Evolutionary conservation across 2,888 invertebrate species (phyloP).

Genomic region (Epinotia bilunana): DNA sequence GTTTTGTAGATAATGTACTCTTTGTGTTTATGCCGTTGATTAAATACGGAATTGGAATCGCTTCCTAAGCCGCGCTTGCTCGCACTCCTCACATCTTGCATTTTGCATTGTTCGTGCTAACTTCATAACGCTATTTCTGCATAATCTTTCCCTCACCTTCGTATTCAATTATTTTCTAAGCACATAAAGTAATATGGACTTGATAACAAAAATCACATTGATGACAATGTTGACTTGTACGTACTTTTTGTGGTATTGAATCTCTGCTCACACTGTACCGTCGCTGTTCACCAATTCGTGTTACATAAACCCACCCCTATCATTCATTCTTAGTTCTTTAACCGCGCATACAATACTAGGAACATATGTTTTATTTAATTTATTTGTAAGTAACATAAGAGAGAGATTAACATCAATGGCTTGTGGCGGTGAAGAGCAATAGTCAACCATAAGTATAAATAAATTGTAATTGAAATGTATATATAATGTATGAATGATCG

Average conservation of each 20-base stretch:
- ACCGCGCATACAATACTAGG: constrained; percentile 29
- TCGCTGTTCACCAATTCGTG: constrained; percentile 13
- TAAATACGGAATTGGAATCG: background rate
- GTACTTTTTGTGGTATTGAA: constrained; percentile 50
- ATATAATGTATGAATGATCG: constrained; percentile 50
- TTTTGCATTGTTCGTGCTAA: constrained; percentile 56
- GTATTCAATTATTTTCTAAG: constrained; percentile 6
- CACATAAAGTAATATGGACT: constrained; percentile 14
- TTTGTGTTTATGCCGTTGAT: background rate
- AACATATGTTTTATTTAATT: constrained; percentile 31
- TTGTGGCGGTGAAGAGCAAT: constrained; percentile 9
- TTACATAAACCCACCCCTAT: constrained; percentile 79
- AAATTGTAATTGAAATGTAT: constrained; percentile 47
- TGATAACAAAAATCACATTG: constrained; percentile 13
- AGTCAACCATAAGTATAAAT: constrained; percentile 44
- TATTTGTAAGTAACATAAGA: constrained; percentile 29
- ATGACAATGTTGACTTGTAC: background rate
- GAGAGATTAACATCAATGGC: constrained; percentile 6
- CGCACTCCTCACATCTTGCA: constrained; percentile 61
- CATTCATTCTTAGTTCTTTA: constrained; percentile 54
- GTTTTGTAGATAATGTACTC: background rate
- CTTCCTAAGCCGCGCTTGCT: background rate
- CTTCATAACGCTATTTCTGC: constrained; percentile 48
- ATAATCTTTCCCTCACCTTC: constrained; percentile 8
- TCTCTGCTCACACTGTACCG: constrained; percentile 70